Conservation (phyloP, 2,113 vertebrate species). For the Cavia porcellus region DNA sequence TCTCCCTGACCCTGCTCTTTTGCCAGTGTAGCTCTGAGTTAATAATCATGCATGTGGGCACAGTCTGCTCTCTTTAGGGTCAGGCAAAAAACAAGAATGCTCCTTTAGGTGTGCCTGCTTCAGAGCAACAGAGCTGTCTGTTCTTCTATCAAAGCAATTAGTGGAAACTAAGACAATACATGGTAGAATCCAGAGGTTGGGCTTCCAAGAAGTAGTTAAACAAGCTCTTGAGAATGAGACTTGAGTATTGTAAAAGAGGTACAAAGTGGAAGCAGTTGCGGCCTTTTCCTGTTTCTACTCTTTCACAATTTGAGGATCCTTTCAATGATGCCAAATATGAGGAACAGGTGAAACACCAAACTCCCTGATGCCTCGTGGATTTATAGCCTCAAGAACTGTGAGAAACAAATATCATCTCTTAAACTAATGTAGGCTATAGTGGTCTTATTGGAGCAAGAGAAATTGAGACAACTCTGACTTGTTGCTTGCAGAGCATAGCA, state of each 20-base stretch:
- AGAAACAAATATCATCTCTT: neutral
- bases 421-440: neutral
- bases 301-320: neutral
- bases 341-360: neutral
- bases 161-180: neutral
- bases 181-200: neutral
- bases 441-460: neutral
- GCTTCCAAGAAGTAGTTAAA: neutral
- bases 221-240: neutral
- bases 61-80: neutral
- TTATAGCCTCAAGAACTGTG: neutral
- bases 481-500: neutral
- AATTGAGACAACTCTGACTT: neutral
- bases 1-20: neutral
- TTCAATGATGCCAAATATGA: neutral
- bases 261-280: neutral
- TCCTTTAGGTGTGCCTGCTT: neutral
- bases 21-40: neutral
- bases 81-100: neutral
- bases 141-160: neutral
- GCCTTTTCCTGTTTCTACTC: neutral
- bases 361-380: neutral
- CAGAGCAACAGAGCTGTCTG: neutral
- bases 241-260: neutral
- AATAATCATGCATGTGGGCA: neutral